Percentiles rank a stretch among this genome's conserved stretches.
phyloP scores from a whole-genome alignment of 1,140 invertebrate species.

The Drosophila ananassae region DNA sequence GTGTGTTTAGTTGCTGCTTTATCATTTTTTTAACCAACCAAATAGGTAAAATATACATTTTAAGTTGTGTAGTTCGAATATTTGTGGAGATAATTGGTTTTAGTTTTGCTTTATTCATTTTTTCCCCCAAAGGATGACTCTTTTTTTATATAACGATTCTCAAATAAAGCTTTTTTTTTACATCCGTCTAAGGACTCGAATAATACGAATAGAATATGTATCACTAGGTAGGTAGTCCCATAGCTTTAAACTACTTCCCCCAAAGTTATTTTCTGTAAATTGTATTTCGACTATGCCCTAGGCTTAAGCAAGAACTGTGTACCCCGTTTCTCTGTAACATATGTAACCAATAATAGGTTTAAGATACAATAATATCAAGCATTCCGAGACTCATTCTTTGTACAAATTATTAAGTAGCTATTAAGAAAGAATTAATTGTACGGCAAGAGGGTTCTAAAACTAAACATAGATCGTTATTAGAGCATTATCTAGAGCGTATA shows the following conservation, averaged over 20 bases:
- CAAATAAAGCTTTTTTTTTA: conserved; percentile 9
- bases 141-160: conserved; percentile 2
- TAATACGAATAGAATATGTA: conserved; percentile 18
- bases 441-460: conserved; percentile 45
- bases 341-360: conserved; percentile 30
- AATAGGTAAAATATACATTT: conserved; percentile 16
- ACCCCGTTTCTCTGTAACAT: conserved; percentile 35
- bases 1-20: conserved; percentile 60
- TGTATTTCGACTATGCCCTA: conserved; percentile 31
- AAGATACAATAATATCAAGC: conserved; percentile 46
- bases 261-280: conserved; percentile 35
- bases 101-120: conserved; percentile 36
- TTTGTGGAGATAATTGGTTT: conserved; percentile 20
- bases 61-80: conserved; percentile 32
- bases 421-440: conserved; percentile 50
- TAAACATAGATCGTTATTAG: conserved; percentile 21
- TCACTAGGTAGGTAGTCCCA: conserved; percentile 41
- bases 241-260: conserved; percentile 31
- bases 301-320: conserved; percentile 40
- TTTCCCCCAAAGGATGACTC: not conserved
- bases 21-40: conserved; percentile 30
- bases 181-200: conserved; percentile 7
- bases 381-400: conserved; percentile 49
- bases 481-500: conserved; percentile 16
- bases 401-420: conserved; percentile 42